phyloP scores from a whole-genome alignment of 2,797 vertebrate genomes.

The Rhinichthys osculus region DNA sequence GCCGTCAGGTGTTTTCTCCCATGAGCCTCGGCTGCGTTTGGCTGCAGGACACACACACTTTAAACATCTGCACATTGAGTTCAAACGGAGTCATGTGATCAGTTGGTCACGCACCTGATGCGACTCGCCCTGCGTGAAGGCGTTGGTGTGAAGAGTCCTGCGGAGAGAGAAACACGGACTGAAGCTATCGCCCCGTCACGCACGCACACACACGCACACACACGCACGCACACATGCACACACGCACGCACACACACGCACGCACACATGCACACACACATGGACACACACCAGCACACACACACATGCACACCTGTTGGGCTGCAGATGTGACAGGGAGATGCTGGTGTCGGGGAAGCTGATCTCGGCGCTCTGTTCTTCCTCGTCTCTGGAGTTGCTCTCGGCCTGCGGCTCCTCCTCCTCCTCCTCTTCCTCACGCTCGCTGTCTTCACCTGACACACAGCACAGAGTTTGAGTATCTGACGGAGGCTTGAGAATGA shows the following conservation, averaged over 20 bases:
- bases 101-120: constrained; percentile 74
- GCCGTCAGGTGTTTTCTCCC: constrained; percentile 89
- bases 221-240: too few species aligned
- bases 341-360: constrained; percentile 92
- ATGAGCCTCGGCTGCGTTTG: constrained; percentile 75
- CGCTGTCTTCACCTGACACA: constrained; percentile 77
- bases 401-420: constrained; percentile 52
- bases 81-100: background rate
- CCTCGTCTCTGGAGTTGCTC: constrained; percentile 65
- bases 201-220: constrained; percentile 43
- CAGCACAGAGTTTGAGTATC: background rate
- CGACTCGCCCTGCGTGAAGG: constrained; percentile 76
- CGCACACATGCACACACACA: too few species aligned
- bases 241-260: constrained; percentile 70
- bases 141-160: constrained; percentile 72
- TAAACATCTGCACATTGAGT: background rate
- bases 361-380: constrained; percentile 69
- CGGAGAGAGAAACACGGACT: constrained; percentile 17
- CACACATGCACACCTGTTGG: constrained; percentile 79
- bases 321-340: constrained; percentile 90
- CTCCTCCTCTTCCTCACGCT: constrained; percentile 61
- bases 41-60: constrained; percentile 66
- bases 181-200: too few species aligned
- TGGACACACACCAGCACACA: too few species aligned
- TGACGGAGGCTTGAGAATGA: background rate